These are phyloP conservation scores for Sycophaga agraensis DNA, from an alignment of 1,140 invertebrate genomes.

Conservation along the genomic window DNA sequence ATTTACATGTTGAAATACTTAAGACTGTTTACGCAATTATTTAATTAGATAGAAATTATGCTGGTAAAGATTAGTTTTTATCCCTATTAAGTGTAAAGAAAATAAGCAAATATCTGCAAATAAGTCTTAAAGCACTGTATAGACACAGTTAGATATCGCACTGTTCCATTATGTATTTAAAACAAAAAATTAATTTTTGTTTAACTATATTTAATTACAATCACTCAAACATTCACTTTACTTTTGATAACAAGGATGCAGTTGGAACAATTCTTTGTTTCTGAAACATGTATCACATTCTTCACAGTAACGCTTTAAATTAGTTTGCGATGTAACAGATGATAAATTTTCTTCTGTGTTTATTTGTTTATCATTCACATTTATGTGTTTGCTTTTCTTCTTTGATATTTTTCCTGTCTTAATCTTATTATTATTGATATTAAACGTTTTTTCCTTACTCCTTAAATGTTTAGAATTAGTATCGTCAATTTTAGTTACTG, in stretches of 20 bases:
- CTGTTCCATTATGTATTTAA: background rate
- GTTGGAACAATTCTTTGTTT: conserved; percentile 39
- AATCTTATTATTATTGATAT: background rate
- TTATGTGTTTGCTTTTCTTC: conserved; percentile 12
- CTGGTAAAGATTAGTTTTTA: too few relatives aligned
- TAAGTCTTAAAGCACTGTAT: too few relatives aligned
- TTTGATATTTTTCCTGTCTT: background rate
- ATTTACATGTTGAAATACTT: too few relatives aligned
- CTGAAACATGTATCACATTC: conserved; percentile 40
- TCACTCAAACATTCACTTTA: conserved; percentile 5
- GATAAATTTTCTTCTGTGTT: background rate
- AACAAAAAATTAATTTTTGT: background rate
- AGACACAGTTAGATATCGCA: background rate
- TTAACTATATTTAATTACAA: background rate
- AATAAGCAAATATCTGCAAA: too few relatives aligned
- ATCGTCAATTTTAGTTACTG: background rate
- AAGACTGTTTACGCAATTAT: too few relatives aligned
- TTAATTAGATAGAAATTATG: too few relatives aligned
- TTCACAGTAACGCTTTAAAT: conserved; percentile 43
- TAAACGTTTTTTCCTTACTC: conserved; percentile 31
- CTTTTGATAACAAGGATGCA: conserved; percentile 37
- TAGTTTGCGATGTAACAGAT: conserved; percentile 2
- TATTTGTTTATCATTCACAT: conserved; percentile 5
- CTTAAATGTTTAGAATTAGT: conserved; percentile 35
- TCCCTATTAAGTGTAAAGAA: too few relatives aligned